A percentile compares a stretch with the other conserved stretches of the same genome.
Conservation (phyloP, 2,797 vertebrate genomes). For the Hippoglossus hippoglossus region DNA sequence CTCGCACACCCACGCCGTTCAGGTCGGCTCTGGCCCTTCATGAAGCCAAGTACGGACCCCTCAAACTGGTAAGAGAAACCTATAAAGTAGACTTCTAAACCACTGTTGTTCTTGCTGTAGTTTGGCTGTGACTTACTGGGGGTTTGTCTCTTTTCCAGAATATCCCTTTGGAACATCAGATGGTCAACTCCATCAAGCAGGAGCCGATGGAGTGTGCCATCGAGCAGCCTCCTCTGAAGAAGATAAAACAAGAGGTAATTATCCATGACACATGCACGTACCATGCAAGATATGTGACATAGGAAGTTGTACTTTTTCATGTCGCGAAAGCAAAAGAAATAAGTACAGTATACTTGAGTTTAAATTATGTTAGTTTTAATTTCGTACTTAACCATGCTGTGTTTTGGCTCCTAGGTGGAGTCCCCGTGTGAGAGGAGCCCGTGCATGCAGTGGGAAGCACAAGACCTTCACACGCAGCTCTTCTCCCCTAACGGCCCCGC, state of each 20-base stretch:
- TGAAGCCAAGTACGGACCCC: slow-evolving; percentile 93
- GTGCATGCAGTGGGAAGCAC: slow-evolving; percentile 95
- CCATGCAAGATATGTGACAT: slow-evolving; percentile 7
- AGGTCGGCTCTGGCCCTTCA: slow-evolving; percentile 90
- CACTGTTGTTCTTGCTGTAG: not conserved
- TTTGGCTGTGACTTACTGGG: slow-evolving; percentile 27
- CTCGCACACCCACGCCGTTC: slow-evolving; percentile 95
- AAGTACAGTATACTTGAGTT: not conserved
- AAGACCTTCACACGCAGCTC: slow-evolving; percentile 91
- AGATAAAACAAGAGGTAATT: slow-evolving; percentile 98
- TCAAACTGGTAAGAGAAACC: slow-evolving; percentile 89
- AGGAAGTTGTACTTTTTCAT: slow-evolving; percentile 1
- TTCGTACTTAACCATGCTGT: slow-evolving; percentile 1
- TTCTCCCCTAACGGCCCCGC: slow-evolving; percentile 86
- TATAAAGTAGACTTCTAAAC: not conserved
- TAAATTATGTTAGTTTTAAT: not conserved
- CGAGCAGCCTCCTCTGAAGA: slow-evolving; percentile 92
- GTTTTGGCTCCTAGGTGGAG: slow-evolving; percentile 86
- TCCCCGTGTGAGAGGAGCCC: slow-evolving; percentile 89
- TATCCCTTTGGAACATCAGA: slow-evolving; percentile 89
- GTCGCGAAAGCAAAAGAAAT: not conserved
- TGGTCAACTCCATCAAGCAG: slow-evolving; percentile 94
- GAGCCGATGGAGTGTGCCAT: slow-evolving; percentile 94
- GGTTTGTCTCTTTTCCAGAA: slow-evolving; percentile 82
- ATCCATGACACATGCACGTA: slow-evolving; percentile 1